Conservation (phyloP, 2,888 invertebrate genomes). For the Spialia ferax region DNA sequence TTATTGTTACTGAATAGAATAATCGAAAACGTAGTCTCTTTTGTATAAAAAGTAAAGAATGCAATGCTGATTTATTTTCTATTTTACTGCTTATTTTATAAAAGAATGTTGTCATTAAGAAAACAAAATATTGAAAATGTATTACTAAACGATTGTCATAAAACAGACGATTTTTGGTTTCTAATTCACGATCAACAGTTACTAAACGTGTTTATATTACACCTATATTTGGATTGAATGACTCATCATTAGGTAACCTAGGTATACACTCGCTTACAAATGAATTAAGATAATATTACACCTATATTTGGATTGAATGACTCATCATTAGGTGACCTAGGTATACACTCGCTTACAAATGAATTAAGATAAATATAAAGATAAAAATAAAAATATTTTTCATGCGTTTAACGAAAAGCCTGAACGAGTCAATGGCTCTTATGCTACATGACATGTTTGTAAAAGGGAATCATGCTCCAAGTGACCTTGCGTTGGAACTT, state of each 20-base stretch:
- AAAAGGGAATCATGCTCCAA: slow-evolving; percentile 39
- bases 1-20: not conserved
- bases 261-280: not conserved
- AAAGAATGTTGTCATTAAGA: too few species aligned
- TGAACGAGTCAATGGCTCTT: slow-evolving; percentile 10
- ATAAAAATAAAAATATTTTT: not conserved
- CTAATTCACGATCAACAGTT: too few species aligned
- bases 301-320: too few species aligned
- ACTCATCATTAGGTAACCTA: too few species aligned
- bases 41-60: not conserved
- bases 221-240: too few species aligned
- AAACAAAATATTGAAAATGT: too few species aligned
- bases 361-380: not conserved
- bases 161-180: too few species aligned
- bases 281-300: not conserved
- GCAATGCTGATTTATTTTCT: not conserved
- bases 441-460: slow-evolving; percentile 15
- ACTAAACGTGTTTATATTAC: too few species aligned
- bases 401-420: not conserved
- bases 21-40: not conserved
- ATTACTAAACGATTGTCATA: too few species aligned
- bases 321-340: too few species aligned
- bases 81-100: too few species aligned
- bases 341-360: not conserved
- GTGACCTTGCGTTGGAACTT: slow-evolving; percentile 31